Evolutionary conservation across 2,113 vertebrate species (phyloP).

Genomic region (Cephalopterus ornatus): DNA sequence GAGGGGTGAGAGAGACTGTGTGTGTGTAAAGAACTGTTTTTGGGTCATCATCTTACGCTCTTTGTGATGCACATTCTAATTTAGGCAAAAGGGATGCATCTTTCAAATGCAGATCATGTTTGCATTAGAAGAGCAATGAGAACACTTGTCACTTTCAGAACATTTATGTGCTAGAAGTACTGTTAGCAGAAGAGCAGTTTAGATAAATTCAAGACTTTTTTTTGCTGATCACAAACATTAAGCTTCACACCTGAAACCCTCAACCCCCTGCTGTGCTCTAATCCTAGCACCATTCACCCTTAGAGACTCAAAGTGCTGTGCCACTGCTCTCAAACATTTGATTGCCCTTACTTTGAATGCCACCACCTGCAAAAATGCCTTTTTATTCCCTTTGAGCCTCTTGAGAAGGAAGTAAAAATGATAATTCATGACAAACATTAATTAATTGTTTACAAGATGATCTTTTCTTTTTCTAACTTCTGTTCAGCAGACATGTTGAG

Average conservation of each 20-base stretch:
- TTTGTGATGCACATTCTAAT: slow-evolving; percentile 83
- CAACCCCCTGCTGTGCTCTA: slow-evolving; percentile 86
- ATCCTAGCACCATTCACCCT: slow-evolving; percentile 90
- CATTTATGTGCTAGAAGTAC: slow-evolving; percentile 88
- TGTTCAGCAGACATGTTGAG: slow-evolving; percentile 80
- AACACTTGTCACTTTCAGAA: slow-evolving; percentile 87
- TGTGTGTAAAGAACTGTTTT: slow-evolving; percentile 56
- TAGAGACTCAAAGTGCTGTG: slow-evolving; percentile 82
- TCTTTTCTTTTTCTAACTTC: slow-evolving; percentile 85
- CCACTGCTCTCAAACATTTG: slow-evolving; percentile 87
- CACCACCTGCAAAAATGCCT: slow-evolving; percentile 93
- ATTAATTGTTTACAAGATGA: slow-evolving; percentile 90
- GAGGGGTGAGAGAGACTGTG: neutral
- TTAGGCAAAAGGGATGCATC: slow-evolving; percentile 79
- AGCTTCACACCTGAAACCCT: slow-evolving; percentile 90
- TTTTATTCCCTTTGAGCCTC: slow-evolving; percentile 88
- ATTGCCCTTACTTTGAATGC: slow-evolving; percentile 91
- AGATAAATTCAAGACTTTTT: slow-evolving; percentile 88
- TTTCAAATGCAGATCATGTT: slow-evolving; percentile 89
- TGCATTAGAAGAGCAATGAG: slow-evolving; percentile 84
- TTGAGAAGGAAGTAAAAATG: slow-evolving; percentile 88
- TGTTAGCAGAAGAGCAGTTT: slow-evolving; percentile 89
- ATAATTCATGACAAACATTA: slow-evolving; percentile 90
- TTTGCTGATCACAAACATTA: slow-evolving; percentile 88
- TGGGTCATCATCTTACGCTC: slow-evolving; percentile 78